Base-by-base conservation (phyloP, 2,113 vertebrate genomes). In the Plotosus lineatus region DNA sequence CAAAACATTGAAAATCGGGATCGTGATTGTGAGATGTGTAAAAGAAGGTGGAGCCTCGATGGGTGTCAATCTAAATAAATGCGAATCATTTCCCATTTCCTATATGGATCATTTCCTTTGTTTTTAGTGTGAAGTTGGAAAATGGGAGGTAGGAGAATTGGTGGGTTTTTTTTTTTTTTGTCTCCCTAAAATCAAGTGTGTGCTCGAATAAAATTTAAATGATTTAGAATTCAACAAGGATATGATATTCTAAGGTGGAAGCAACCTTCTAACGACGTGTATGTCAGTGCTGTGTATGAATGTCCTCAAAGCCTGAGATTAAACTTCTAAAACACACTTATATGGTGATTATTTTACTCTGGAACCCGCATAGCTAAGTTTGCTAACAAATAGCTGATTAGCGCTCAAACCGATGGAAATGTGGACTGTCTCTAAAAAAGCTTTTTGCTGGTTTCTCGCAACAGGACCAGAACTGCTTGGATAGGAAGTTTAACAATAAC, bases 381-480 rank as follows among this genome's bases (percentile, higher is more conserved):
- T 14, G 26, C n/a, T n/a, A n/a, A n/a, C n/a, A n/a, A n/a, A n/a
- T 15, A 48, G 7, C 66, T 48, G 44, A 12, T 50, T 26, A 46
- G 66, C 6, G 44, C 66, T 26, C 12, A 7, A n/a, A 66, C 61
- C 3, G 63, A 4, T 23, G 66, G n/a, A 23, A 38, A 44, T 7
- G 40, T 44, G 23, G 28, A 50, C 44, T 5, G 9, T 23, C 8
- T 33, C 10, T 28, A 73, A 73, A 73, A 36, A 19, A 23, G 1
- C 12, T 46, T 44, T 36, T 12, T 73, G 69, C 46, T 73, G 69
- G 69, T 72, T 72, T 72, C 51, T 46, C 69, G 31, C 44, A 50
- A 33, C 69, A 51, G 69, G 44, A 72, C 69, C 69, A 7, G 19
- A 48, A 46, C 42, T 7, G 7, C 36, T 17, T 36, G 1, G 26